These are phyloP conservation scores for Zapus hudsonius DNA, from an alignment of 2,113 vertebrate genomes.

Conservation along the genomic window DNA sequence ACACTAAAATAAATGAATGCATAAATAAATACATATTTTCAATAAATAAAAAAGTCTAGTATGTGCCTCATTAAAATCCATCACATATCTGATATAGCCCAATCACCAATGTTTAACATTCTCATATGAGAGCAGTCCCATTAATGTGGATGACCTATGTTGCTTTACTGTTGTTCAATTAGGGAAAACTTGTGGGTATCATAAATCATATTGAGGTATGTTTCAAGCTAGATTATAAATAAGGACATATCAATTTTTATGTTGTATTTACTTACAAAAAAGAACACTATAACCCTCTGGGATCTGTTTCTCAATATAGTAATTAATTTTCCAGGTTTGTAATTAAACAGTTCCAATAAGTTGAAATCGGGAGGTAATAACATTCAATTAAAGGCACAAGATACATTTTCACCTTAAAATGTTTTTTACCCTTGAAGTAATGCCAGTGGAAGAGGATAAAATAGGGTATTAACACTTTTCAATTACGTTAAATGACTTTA, in stretches of 20 bases:
- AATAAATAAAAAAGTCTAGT: background rate
- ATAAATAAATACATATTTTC: too few relatives aligned
- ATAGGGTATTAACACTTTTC: constrained; percentile 93
- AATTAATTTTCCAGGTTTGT: constrained; percentile 89
- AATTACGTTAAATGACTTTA: constrained; percentile 95
- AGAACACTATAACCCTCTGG: constrained; percentile 80
- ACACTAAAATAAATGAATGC: too few relatives aligned
- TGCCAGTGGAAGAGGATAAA: constrained; percentile 89
- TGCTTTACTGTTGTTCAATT: constrained; percentile 77
- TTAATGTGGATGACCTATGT: constrained; percentile 67
- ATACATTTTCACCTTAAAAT: constrained; percentile 89
- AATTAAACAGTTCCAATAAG: constrained; percentile 87
- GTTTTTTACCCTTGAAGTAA: constrained; percentile 88
- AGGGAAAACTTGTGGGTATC: constrained; percentile 73
- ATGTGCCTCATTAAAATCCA: background rate
- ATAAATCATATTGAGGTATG: constrained; percentile 81
- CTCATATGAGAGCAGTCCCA: background rate
- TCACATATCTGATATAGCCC: background rate
- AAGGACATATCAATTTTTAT: constrained; percentile 85
- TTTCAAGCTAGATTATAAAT: constrained; percentile 83
- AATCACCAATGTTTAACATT: constrained; percentile 55
- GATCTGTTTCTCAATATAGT: constrained; percentile 82
- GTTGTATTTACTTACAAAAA: constrained; percentile 86
- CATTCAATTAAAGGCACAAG: constrained; percentile 89
- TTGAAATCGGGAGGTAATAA: constrained; percentile 88